Conservation (phyloP, 2,888 invertebrate species). For the Ennomos erosarius region DNA sequence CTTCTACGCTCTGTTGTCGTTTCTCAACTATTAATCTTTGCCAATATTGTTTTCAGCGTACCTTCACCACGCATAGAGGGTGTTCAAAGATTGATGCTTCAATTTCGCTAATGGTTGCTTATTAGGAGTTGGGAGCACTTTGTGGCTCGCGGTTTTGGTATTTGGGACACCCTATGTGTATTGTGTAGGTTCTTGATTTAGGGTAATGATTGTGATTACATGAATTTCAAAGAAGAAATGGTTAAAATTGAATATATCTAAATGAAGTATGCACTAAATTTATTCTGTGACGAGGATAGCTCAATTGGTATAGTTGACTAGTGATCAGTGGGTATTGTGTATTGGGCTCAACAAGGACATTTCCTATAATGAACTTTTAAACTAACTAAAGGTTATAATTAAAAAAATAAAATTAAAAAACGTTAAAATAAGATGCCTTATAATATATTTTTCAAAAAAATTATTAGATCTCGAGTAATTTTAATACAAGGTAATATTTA, state of each 20-base stretch:
- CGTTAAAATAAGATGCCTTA: too few species aligned
- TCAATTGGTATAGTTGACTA: too few species aligned
- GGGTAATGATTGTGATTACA: constrained; percentile 33
- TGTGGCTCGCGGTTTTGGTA: constrained; percentile 34
- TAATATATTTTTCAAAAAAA: too few species aligned
- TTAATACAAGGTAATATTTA: too few species aligned
- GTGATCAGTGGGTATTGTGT: too few species aligned
- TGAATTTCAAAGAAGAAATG: constrained; percentile 3
- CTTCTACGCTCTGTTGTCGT: not conserved
- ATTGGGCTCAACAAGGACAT: too few species aligned
- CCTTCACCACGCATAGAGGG: constrained; percentile 43
- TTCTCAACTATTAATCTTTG: constrained; percentile 23
- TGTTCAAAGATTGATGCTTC: constrained; percentile 62
- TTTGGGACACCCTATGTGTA: constrained; percentile 32
- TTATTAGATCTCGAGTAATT: too few species aligned
- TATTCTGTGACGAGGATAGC: too few species aligned
- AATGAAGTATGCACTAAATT: not conserved
- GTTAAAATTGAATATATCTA: constrained; percentile 8
- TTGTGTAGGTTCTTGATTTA: constrained; percentile 31
- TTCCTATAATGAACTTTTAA: too few species aligned
- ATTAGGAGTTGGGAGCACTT: constrained; percentile 50
- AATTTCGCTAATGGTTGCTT: constrained; percentile 66
- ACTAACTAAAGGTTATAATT: too few species aligned
- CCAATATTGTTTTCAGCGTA: constrained; percentile 28
- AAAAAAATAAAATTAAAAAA: too few species aligned